These are phyloP conservation scores for Pygoscelis antarcticus DNA, from an alignment of 2,113 vertebrate genomes.

Conservation along the genomic window DNA sequence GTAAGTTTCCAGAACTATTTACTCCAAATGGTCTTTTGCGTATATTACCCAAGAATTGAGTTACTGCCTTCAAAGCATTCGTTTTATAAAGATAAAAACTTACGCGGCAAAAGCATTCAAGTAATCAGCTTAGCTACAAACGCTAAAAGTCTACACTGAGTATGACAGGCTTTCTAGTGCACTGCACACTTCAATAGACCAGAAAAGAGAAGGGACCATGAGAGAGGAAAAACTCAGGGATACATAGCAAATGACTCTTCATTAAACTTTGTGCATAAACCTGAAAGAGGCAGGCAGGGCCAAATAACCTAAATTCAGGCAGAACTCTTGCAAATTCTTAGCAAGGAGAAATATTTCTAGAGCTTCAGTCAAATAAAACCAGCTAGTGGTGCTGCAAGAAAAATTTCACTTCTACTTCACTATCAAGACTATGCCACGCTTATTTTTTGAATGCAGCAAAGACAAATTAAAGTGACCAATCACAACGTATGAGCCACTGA, in stretches of 20 bases:
- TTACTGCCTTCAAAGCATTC: not conserved
- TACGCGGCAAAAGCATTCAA: not conserved
- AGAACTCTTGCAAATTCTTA: not conserved
- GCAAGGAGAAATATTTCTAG: not conserved
- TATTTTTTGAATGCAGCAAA: not conserved
- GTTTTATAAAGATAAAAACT: not conserved
- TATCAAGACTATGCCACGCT: not conserved
- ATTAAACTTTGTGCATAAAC: not conserved
- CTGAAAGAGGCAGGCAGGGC: not conserved
- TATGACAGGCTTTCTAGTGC: accelerated
- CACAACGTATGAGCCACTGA: not conserved
- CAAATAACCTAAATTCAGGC: not conserved
- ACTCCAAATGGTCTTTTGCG: not conserved
- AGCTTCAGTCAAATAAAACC: not conserved
- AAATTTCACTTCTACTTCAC: not conserved
- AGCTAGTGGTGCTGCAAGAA: not conserved
- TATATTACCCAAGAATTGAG: not conserved
- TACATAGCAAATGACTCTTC: not conserved
- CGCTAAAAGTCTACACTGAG: not conserved
- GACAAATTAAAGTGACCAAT: not conserved
- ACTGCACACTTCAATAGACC: not conserved
- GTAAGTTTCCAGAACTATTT: not conserved
- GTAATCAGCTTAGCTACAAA: not conserved
- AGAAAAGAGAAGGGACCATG: not conserved
- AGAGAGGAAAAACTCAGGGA: not conserved